These are phyloP conservation scores for Mastomys natalensis DNA, from an alignment of 2,113 vertebrate species.

Conservation along the genomic window DNA sequence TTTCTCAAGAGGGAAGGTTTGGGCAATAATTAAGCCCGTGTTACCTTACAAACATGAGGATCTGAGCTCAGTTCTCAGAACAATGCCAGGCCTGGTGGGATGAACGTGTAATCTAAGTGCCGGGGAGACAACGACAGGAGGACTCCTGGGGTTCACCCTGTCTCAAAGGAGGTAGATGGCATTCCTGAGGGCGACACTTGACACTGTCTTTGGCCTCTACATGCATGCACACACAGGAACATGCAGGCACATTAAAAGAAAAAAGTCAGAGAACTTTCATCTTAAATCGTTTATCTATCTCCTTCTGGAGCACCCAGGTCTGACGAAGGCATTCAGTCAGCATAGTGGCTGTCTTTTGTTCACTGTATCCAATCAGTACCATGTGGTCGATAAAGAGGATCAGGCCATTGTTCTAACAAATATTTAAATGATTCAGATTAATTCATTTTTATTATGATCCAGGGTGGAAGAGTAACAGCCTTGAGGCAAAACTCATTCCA, in stretches of 20 bases:
- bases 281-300: neutral
- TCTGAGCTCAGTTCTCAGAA: neutral
- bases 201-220: neutral
- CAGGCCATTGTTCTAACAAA: neutral
- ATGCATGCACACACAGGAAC: neutral
- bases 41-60: neutral
- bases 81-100: neutral
- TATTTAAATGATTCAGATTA: neutral
- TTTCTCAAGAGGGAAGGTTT: neutral
- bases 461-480: neutral
- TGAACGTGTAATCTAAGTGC: neutral
- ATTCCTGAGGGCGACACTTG: neutral
- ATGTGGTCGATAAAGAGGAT: slow-evolving; percentile 16
- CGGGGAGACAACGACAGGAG: neutral
- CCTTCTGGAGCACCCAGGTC: neutral
- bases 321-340: neutral
- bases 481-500: slow-evolving; percentile 31
- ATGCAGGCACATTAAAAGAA: neutral
- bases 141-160: neutral
- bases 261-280: neutral
- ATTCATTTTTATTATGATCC: neutral
- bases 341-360: neutral
- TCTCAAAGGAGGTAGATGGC: neutral
- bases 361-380: neutral
- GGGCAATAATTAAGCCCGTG: no score